phyloP scores from a whole-genome alignment of 2,113 vertebrate genomes.

The Pongo pygmaeus region DNA sequence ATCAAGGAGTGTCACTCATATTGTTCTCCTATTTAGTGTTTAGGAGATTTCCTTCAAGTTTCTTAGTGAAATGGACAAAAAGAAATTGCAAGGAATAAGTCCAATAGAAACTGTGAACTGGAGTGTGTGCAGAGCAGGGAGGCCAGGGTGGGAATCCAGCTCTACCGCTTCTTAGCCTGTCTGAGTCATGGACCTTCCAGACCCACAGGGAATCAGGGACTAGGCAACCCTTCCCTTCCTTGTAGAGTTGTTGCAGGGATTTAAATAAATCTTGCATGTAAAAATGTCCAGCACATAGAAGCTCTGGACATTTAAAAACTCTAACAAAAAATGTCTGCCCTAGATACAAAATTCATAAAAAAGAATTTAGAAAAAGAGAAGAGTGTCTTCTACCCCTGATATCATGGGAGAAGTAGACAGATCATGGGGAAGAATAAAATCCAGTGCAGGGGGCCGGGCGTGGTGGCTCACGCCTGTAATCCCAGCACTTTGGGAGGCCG shows the following conservation, averaged over 20 bases:
- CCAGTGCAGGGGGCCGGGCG: no score
- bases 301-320: neutral
- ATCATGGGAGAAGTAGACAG: neutral
- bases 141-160: neutral
- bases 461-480: no score
- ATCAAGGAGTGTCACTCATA: neutral
- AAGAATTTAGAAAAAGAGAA: neutral
- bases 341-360: neutral
- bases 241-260: neutral
- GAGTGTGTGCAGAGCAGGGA: neutral
- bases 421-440: neutral
- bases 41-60: neutral
- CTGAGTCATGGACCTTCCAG: neutral
- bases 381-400: neutral
- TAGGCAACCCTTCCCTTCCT: neutral
- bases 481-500: no score
- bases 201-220: no score
- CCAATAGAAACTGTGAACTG: neutral
- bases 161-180: accelerated
- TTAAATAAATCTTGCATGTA: neutral
- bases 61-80: neutral
- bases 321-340: neutral
- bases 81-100: neutral
- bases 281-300: neutral
- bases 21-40: neutral